phyloP scores from a whole-genome alignment of 2,888 invertebrate genomes.

The Listrodromus nycthemerus region DNA sequence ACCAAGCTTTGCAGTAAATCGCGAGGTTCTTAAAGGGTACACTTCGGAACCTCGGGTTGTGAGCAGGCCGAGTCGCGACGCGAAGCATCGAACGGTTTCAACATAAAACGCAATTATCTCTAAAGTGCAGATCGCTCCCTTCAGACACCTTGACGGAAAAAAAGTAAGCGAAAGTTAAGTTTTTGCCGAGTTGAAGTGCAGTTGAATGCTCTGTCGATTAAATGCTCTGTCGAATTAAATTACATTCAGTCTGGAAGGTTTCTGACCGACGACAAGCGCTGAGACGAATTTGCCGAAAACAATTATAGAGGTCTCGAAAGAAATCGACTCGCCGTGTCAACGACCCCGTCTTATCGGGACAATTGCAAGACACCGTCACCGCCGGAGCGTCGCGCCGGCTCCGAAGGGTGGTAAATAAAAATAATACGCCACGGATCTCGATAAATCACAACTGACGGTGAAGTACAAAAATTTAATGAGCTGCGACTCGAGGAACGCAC shows the following conservation, averaged over 20 bases:
- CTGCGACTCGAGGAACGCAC: too few relatives aligned
- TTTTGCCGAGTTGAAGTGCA: background rate
- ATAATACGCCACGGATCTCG: too few relatives aligned
- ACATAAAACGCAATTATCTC: background rate
- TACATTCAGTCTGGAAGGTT: slow-evolving; percentile 8
- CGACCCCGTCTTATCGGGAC: slow-evolving; percentile 4
- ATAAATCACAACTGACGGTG: too few relatives aligned
- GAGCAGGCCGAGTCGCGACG: background rate
- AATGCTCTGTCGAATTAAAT: too few relatives aligned
- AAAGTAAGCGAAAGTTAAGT: too few relatives aligned
- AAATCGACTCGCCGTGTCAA: slow-evolving; percentile 13
- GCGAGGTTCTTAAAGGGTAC: slow-evolving; percentile 9
- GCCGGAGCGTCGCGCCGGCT: too few relatives aligned
- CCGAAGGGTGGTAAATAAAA: too few relatives aligned
- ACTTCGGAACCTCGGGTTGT: background rate
- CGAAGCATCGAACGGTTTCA: background rate
- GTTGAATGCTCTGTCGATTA: background rate
- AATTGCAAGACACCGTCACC: background rate
- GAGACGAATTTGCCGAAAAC: too few relatives aligned
- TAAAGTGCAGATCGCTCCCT: too few relatives aligned
- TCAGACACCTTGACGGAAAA: too few relatives aligned
- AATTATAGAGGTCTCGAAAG: slow-evolving; percentile 33
- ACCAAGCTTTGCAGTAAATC: slow-evolving; percentile 9
- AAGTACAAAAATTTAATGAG: too few relatives aligned
- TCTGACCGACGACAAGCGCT: slow-evolving; percentile 11